Evolutionary conservation across 2,797 vertebrate species (phyloP), one percentile per base, ranked within the genome.

Genomic region (Psittacula echo): DNA sequence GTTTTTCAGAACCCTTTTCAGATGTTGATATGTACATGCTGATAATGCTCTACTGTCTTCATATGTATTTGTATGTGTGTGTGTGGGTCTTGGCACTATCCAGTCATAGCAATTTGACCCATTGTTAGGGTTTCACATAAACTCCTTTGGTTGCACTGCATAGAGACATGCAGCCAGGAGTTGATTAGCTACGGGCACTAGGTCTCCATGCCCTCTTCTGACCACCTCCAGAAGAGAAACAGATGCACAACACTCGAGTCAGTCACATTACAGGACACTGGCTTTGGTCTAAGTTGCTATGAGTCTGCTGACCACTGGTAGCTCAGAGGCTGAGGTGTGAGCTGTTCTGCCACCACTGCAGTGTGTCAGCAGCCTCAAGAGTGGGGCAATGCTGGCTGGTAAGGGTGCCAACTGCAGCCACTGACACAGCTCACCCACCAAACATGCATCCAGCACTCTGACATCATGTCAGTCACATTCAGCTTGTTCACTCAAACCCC

Each of bases 271-370:
- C 2, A 3, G 60, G 20, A 45, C 32, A 3, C 21, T 48, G 65
- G 13, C 42, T 86, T 58, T 84, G 18, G 34, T 60, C 26, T 42
- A 45, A 2, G 9, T 30, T 65, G 21, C 53, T 34, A 1, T 2
- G 22, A 16, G 13, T 30, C 42, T 60, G 10, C 74, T 32, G 34
- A 85, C 19, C 39, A 10, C 44, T 0, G 0, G 4, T 27, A 47
- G 19, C 50, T 62, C 0, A 0, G n/a, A 48, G 34, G 54, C 39
- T 47, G 47, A 67, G 26, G 5, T 20, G 16, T 29, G 80, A 76
- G 42, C 62, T 3, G 0, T 17, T 72, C 26, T 66, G 45, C 45
- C 30, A 5, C n/a, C 0, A 1, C 39, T 47, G 51, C 41, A n/a
- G 26, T n/a, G 11, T 27, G 34, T 42, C 79, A 29, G 30, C 62